These are phyloP conservation scores for Ophthalmolycus amberensis DNA, from an alignment of 2,113 vertebrate genomes.

Conservation along the genomic window DNA sequence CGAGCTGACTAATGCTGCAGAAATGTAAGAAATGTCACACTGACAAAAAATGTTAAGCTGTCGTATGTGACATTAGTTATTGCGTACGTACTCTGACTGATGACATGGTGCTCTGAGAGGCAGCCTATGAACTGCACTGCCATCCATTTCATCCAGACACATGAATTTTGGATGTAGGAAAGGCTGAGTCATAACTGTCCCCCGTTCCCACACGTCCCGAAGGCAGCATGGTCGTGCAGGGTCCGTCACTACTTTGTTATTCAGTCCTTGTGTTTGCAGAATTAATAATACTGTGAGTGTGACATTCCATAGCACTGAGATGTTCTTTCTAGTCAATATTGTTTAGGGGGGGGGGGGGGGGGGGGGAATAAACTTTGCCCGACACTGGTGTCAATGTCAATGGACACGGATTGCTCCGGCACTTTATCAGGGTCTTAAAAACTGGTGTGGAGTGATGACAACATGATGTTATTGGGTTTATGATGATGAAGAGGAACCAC, in stretches of 20 bases:
- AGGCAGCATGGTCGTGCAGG: slow-evolving; percentile 9
- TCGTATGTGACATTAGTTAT: not conserved
- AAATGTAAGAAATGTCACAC: not conserved
- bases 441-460: slow-evolving; percentile 17
- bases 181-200: slow-evolving; percentile 18
- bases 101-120: not conserved
- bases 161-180: not conserved
- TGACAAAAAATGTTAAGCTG: not conserved
- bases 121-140: not conserved
- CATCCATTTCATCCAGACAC: not conserved
- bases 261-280: not conserved
- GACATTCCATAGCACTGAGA: not conserved
- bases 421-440: slow-evolving; percentile 37
- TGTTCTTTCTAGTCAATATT: not conserved
- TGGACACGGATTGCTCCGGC: not conserved
- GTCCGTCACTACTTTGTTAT: not conserved
- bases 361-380: not conserved
- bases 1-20: not conserved
- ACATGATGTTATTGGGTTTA: slow-evolving; percentile 32
- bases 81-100: not conserved
- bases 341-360: too few relatives aligned
- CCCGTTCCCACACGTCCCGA: slow-evolving; percentile 11
- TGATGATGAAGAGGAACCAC: slow-evolving; percentile 35
- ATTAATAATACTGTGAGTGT: not conserved
- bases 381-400: not conserved